A percentile compares a stretch with the other conserved stretches of the same genome.
These are phyloP conservation scores for Tarsius wallacei DNA, from an alignment of 2,797 vertebrate genomes.

Conservation along the genomic window DNA sequence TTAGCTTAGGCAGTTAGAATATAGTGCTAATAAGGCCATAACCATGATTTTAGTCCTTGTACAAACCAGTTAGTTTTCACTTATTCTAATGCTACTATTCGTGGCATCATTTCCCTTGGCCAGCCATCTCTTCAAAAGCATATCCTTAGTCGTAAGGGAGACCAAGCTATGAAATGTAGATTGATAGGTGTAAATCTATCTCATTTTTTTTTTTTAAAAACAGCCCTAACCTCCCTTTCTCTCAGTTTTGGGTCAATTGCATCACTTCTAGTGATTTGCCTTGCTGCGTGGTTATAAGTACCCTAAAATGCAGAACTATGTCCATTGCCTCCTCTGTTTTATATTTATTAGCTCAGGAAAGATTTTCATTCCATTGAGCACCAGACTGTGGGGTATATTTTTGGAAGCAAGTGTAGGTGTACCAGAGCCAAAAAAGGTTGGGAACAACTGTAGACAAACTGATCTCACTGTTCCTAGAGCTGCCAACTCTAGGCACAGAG, in stretches of 20 bases:
- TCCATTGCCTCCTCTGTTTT: constrained; percentile 72
- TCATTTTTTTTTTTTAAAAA: constrained; percentile 18
- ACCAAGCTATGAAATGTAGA: background rate
- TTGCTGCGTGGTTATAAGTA: constrained; percentile 51
- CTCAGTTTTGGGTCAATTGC: background rate
- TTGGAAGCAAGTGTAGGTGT: constrained; percentile 86
- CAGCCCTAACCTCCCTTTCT: constrained; percentile 5
- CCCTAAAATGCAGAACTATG: constrained; percentile 63
- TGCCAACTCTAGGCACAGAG: constrained; percentile 80
- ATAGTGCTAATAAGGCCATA: constrained; percentile 51
- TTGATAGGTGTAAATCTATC: background rate
- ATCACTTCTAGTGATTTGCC: constrained; percentile 45
- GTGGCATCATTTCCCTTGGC: constrained; percentile 23
- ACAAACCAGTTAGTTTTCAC: constrained; percentile 50
- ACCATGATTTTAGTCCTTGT: constrained; percentile 58
- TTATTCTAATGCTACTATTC: background rate
- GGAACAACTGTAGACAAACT: constrained; percentile 86
- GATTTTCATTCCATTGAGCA: constrained; percentile 85
- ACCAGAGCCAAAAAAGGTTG: constrained; percentile 85
- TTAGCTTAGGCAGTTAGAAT: constrained; percentile 54
- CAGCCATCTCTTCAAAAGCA: constrained; percentile 53
- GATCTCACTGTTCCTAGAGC: constrained; percentile 86
- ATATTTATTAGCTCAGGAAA: constrained; percentile 78
- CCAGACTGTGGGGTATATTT: constrained; percentile 85
- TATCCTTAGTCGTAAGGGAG: constrained; percentile 32